Percentiles rank a stretch among this genome's conserved stretches.
These are phyloP conservation scores for Barnardius zonarius DNA, from an alignment of 2,113 vertebrate genomes.

Conservation along the genomic window DNA sequence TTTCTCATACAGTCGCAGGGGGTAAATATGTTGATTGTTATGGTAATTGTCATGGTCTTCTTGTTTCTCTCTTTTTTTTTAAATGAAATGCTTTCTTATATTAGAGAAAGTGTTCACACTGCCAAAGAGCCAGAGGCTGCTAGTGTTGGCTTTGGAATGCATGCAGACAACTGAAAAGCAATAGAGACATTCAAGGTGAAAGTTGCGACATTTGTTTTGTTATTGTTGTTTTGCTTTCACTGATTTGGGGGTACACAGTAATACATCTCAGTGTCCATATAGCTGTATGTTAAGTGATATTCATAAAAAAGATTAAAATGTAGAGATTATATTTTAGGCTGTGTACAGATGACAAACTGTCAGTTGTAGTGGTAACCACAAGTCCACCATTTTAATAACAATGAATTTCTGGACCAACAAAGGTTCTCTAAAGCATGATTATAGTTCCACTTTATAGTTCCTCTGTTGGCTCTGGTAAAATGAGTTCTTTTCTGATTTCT, in stretches of 20 bases:
- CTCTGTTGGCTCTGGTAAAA: not conserved
- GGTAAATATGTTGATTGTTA: not conserved
- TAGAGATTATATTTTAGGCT: not conserved
- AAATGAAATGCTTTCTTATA: not conserved
- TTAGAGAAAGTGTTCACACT: not conserved
- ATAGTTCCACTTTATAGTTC: not conserved
- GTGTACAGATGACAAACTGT: not conserved
- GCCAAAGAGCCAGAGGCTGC: not conserved
- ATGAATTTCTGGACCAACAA: not conserved
- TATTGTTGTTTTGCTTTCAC: not conserved
- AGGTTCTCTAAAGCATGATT: not conserved
- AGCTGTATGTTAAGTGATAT: not conserved
- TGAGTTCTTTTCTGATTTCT: not conserved
- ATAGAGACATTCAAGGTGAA: not conserved
- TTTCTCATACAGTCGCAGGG: not conserved
- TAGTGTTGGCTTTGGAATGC: not conserved
- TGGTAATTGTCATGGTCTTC: not conserved
- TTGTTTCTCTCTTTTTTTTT: not conserved
- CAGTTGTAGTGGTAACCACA: not conserved
- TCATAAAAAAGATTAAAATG: not conserved
- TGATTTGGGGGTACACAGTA: not conserved
- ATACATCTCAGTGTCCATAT: not conserved
- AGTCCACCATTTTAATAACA: not conserved
- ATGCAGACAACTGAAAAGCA: not conserved
- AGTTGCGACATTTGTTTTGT: not conserved